Percentiles rank a stretch among this genome's conserved stretches.
phyloP scores from a whole-genome alignment of 2,113 vertebrate species.

The Hippocampus guttulatus region DNA sequence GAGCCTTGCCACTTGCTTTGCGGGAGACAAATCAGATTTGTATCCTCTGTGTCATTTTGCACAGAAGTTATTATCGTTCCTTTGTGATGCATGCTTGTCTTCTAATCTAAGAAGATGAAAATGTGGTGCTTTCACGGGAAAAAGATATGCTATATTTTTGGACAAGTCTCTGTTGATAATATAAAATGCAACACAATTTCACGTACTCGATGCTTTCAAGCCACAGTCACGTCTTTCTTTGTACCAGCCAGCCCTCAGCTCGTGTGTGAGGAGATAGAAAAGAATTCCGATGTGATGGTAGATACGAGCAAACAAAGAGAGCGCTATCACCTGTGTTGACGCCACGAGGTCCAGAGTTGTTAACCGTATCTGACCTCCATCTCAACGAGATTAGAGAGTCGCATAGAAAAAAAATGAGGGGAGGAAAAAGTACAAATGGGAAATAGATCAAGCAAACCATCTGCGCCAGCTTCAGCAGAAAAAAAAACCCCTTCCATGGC shows the following conservation, averaged over 20 bases:
- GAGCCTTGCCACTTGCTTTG: constrained; percentile 23
- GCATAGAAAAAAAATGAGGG: constrained; percentile 16
- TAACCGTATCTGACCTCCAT: constrained; percentile 73
- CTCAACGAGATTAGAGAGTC: constrained; percentile 55
- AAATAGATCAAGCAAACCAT: constrained; percentile 67
- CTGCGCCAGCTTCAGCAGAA: constrained; percentile 27
- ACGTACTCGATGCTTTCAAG: constrained; percentile 16
- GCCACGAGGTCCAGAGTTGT: constrained; percentile 74
- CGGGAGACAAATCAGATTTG: constrained; percentile 36
- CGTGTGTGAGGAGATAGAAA: constrained; percentile 17
- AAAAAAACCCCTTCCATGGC: constrained; percentile 54
- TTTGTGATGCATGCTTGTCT: constrained; percentile 44
- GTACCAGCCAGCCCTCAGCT: constrained; percentile 21
- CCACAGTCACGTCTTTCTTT: constrained; percentile 26
- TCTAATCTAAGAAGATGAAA: constrained; percentile 39
- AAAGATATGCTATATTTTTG: constrained; percentile 24
- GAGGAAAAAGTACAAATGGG: constrained; percentile 36
- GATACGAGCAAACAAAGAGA: constrained; percentile 63
- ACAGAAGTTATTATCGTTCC: constrained; percentile 49
- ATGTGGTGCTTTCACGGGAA: constrained; percentile 16
- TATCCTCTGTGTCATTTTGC: constrained; percentile 41
- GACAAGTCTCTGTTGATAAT: constrained; percentile 8
- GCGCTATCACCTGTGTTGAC: constrained; percentile 70
- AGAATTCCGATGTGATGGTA: constrained; percentile 54
- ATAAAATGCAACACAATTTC: constrained; percentile 19